These are phyloP conservation scores for Maconellicoccus hirsutus DNA, from an alignment of 1,140 invertebrate genomes.

Conservation along the genomic window DNA sequence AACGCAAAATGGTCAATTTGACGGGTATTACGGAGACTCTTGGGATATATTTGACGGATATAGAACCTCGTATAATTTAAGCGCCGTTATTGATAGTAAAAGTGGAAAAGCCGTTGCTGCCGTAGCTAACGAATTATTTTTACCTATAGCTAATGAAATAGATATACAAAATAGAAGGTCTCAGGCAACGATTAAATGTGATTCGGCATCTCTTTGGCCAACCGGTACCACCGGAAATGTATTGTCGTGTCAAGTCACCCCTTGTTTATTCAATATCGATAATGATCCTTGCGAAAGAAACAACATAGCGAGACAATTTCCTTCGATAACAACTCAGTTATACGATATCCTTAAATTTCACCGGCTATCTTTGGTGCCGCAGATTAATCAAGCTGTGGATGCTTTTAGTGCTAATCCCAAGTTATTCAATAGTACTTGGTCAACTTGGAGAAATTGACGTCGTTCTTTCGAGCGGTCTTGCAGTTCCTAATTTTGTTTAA, in stretches of 20 bases:
- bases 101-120: slow-evolving; percentile 27
- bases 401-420: slow-evolving; percentile 37
- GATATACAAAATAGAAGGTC: slow-evolving; percentile 31
- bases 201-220: slow-evolving; percentile 10
- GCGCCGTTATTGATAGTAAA: slow-evolving; percentile 26
- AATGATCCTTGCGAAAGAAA: slow-evolving; percentile 53
- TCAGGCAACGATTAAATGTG: slow-evolving; percentile 34
- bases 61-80: slow-evolving; percentile 27
- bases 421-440: slow-evolving; percentile 39
- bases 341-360: slow-evolving; percentile 36
- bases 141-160: slow-evolving; percentile 26
- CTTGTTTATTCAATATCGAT: slow-evolving; percentile 52
- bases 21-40: slow-evolving; percentile 33
- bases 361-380: slow-evolving; percentile 33
- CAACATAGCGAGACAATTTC: slow-evolving; percentile 41
- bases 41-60: slow-evolving; percentile 25
- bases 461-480: no score
- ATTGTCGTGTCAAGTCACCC: slow-evolving; percentile 29
- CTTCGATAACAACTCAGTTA: slow-evolving; percentile 35
- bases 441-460: slow-evolving; percentile 34
- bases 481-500: no score
- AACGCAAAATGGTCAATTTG: slow-evolving; percentile 32
- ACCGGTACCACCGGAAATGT: slow-evolving; percentile 19
- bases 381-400: slow-evolving; percentile 35
- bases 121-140: slow-evolving; percentile 24